A percentile compares a stretch with the other conserved stretches of the same genome.
phyloP scores from a whole-genome alignment of 2,888 invertebrate species.

The Seira ritae region DNA sequence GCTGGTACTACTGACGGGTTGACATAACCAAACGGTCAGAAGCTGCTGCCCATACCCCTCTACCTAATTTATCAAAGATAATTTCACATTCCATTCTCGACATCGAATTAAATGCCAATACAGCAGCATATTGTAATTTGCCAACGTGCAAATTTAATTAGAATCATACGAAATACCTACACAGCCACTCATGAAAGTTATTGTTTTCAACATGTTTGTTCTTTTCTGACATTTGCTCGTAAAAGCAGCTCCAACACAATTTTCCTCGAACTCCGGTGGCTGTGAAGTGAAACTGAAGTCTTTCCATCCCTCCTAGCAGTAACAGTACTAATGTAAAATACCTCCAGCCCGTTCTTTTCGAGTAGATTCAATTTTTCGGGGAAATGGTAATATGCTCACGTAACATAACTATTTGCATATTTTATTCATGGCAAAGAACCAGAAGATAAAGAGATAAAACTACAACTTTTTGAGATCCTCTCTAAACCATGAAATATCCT shows the following conservation, averaged over 20 bases:
- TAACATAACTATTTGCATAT: constrained; percentile 8
- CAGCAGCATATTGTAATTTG: too few species aligned
- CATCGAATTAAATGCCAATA: too few species aligned
- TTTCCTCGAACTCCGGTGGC: neutral
- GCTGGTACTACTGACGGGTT: too few species aligned
- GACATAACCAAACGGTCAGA: too few species aligned
- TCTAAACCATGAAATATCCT: neutral
- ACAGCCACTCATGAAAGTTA: too few species aligned
- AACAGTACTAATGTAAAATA: neutral
- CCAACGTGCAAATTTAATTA: too few species aligned
- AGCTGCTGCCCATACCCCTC: too few species aligned
- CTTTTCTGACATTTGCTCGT: neutral
- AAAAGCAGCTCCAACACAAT: neutral
- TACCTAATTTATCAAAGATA: too few species aligned
- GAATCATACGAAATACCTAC: too few species aligned
- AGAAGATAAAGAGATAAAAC: neutral
- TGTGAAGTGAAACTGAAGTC: too few species aligned
- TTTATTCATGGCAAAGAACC: neutral
- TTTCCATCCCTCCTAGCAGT: neutral
- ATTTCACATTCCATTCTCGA: too few species aligned
- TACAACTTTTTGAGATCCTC: neutral
- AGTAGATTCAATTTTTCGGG: neutral
- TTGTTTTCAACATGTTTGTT: too few species aligned
- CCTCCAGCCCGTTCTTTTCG: neutral
- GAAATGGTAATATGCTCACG: neutral